Conservation (phyloP, 2,113 vertebrate species). For the Bothrops jararaca region DNA sequence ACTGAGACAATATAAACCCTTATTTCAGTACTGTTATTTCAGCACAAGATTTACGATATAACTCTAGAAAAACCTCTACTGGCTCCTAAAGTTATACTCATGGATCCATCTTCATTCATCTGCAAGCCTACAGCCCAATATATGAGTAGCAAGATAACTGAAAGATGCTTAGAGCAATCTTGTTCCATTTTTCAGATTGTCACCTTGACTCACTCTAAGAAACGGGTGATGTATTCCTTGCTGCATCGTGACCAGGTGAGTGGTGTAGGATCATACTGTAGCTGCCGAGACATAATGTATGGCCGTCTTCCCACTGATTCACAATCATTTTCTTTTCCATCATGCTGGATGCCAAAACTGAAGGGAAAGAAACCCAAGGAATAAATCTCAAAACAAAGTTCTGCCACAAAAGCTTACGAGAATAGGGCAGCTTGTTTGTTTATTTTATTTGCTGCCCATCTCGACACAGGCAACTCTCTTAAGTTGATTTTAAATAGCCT, state of each 20-base stretch:
- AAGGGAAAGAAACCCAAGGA: conserved; percentile 16
- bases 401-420: neutral
- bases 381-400: neutral
- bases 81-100: neutral
- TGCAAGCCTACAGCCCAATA: neutral
- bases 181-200: neutral
- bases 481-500: neutral
- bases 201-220: conserved; percentile 85
- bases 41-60: neutral
- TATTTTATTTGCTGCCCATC: neutral
- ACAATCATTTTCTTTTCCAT: conserved; percentile 96
- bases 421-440: neutral
- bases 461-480: neutral
- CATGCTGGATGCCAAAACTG: conserved; percentile 96
- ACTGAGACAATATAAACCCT: neutral
- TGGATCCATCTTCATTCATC: neutral
- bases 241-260: conserved; percentile 96
- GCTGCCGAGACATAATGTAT: conserved; percentile 93
- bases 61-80: neutral
- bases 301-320: conserved; percentile 81
- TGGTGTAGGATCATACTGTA: conserved; percentile 91
- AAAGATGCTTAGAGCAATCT: neutral
- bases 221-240: conserved; percentile 96
- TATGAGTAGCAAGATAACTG: neutral
- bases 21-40: neutral